Conservation (phyloP, 2,797 vertebrate genomes). For the Hapalemur alaotrensis region DNA sequence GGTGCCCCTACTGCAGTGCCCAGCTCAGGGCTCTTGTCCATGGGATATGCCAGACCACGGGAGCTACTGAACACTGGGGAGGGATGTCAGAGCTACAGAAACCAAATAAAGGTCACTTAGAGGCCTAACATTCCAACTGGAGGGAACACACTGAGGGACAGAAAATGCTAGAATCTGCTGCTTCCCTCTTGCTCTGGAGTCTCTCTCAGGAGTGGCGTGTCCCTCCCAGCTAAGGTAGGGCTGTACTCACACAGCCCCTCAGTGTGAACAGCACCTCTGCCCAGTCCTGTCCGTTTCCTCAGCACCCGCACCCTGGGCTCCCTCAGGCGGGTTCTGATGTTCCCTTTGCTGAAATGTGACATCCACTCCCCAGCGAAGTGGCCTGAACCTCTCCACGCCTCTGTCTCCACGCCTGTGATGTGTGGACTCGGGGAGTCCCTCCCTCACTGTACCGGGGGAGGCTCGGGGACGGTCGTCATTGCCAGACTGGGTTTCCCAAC, state of each 20-base stretch:
- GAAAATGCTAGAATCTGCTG: not conserved
- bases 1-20: accelerated
- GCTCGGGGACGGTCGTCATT: accelerated
- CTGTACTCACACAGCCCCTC: not conserved
- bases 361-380: not conserved
- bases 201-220: not conserved
- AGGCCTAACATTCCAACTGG: not conserved
- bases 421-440: not conserved
- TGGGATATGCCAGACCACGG: not conserved
- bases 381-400: not conserved
- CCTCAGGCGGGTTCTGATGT: not conserved
- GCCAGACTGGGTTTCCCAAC: not conserved
- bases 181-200: not conserved
- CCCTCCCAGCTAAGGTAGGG: not conserved
- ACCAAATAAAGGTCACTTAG: not conserved
- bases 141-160: not conserved
- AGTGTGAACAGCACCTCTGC: not conserved
- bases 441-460: not conserved
- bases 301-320: not conserved
- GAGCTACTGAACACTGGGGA: not conserved
- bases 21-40: not conserved
- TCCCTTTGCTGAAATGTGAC: not conserved
- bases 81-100: not conserved
- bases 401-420: not conserved
- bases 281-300: not conserved